These are phyloP conservation scores for Euplexia lucipara DNA, from an alignment of 2,888 invertebrate species.

Conservation along the genomic window DNA sequence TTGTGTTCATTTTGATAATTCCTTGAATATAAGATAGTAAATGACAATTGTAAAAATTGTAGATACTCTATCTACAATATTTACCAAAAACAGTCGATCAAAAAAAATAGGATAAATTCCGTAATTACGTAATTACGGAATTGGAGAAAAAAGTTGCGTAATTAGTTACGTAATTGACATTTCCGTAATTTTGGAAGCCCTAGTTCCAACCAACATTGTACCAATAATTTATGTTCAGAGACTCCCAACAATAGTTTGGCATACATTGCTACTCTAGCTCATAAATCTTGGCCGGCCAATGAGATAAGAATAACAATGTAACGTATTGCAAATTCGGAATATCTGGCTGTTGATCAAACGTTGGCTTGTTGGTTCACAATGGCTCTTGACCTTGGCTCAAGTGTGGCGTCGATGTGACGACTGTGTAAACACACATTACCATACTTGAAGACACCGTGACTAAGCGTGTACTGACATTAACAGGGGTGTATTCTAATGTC, in stretches of 20 bases:
- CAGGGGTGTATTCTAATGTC: constrained; percentile 60
- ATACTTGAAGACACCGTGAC: constrained; percentile 77
- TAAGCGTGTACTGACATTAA: constrained; percentile 69
- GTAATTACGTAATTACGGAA: no score
- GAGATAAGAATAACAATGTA: constrained; percentile 67
- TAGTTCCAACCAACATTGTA: constrained; percentile 42
- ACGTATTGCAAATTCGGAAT: constrained; percentile 61
- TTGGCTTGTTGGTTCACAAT: constrained; percentile 69
- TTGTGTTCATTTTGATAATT: no score
- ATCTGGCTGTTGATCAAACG: constrained; percentile 67
- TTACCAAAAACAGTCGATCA: no score
- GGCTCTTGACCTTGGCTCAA: constrained; percentile 75
- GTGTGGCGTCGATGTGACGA: constrained; percentile 75
- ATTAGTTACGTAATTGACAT: no score
- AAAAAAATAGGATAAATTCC: no score
- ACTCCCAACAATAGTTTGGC: constrained; percentile 23
- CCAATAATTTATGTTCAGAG: constrained; percentile 28
- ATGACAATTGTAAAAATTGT: no score
- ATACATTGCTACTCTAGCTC: constrained; percentile 64
- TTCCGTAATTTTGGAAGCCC: no score
- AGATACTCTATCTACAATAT: no score
- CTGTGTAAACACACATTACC: constrained; percentile 82
- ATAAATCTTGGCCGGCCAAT: constrained; percentile 58
- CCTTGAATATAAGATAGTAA: no score
- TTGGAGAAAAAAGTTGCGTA: no score